Evolutionary conservation across 35 echinoderm and acorn worm species (phyloP).

Genomic region (Apostichopus californicus): DNA sequence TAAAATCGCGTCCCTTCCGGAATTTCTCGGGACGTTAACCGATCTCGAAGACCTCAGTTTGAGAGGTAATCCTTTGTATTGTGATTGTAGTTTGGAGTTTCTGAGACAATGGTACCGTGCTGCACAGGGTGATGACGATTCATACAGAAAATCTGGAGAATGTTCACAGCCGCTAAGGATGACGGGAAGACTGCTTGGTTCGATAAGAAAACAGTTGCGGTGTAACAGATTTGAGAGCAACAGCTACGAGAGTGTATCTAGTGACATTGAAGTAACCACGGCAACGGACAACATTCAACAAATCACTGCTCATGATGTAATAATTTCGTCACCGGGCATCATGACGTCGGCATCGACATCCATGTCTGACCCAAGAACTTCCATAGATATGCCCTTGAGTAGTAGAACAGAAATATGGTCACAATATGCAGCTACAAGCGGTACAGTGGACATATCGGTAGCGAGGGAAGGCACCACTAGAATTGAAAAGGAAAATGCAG

Average conservation of each 20-base stretch:
- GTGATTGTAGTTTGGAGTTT: slow-evolving; percentile 69
- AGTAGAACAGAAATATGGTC: no score
- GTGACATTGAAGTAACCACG: no score
- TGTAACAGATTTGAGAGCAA: background rate
- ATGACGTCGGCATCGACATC: no score
- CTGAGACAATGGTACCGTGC: slow-evolving; percentile 44
- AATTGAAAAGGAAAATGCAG: no score
- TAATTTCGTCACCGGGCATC: no score
- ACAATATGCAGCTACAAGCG: no score
- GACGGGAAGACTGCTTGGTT: background rate
- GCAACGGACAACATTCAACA: no score
- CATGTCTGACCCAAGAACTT: background rate
- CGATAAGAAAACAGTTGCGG: background rate
- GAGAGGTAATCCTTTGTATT: slow-evolving; percentile 36
- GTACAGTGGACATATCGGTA: no score
- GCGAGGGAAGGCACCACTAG: no score
- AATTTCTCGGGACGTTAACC: slow-evolving; percentile 19
- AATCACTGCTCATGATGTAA: no score
- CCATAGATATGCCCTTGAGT: no score
- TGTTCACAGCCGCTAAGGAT: slow-evolving; percentile 11
- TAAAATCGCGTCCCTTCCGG: slow-evolving; percentile 59
- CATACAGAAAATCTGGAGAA: slow-evolving; percentile 16
- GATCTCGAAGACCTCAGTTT: slow-evolving; percentile 37
- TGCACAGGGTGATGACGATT: slow-evolving; percentile 7
- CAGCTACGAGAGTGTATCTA: background rate